Percentiles rank a stretch among this genome's conserved stretches.
These are phyloP conservation scores for Pinna nobilis DNA, from an alignment of 1,140 invertebrate species.

Conservation along the genomic window DNA sequence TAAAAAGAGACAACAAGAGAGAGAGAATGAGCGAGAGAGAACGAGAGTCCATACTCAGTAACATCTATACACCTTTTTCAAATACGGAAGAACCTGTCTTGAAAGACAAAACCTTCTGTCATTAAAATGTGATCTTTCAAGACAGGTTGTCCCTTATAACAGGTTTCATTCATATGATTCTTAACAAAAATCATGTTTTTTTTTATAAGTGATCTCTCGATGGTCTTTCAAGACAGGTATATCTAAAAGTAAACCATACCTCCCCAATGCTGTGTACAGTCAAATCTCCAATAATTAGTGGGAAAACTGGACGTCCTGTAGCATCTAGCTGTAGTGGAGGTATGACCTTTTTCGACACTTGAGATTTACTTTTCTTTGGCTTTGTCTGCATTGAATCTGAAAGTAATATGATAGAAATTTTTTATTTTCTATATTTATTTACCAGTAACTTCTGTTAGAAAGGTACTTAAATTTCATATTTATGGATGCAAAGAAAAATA, in stretches of 20 bases:
- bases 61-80: too few species aligned
- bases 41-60: too few species aligned
- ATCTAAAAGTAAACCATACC: constrained; percentile 73
- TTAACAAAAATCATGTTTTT: too few species aligned
- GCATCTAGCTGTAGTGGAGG: constrained; percentile 82
- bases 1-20: too few species aligned
- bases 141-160: too few species aligned
- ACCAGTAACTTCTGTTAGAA: not conserved
- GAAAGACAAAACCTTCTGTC: too few species aligned
- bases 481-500: constrained; percentile 1
- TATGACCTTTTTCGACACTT: constrained; percentile 54
- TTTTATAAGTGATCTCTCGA: not conserved
- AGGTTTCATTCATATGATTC: too few species aligned
- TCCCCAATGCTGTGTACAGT: constrained; percentile 87
- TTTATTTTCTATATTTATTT: not conserved
- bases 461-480: too few species aligned
- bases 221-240: not conserved
- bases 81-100: too few species aligned
- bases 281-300: constrained; percentile 83
- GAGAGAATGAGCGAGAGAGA: too few species aligned
- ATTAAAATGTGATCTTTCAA: too few species aligned
- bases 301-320: constrained; percentile 84
- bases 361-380: constrained; percentile 60
- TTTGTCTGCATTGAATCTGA: constrained; percentile 41
- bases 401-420: not conserved